Conservation (phyloP, 2,113 vertebrate genomes). For the Hippocampus comes region DNA sequence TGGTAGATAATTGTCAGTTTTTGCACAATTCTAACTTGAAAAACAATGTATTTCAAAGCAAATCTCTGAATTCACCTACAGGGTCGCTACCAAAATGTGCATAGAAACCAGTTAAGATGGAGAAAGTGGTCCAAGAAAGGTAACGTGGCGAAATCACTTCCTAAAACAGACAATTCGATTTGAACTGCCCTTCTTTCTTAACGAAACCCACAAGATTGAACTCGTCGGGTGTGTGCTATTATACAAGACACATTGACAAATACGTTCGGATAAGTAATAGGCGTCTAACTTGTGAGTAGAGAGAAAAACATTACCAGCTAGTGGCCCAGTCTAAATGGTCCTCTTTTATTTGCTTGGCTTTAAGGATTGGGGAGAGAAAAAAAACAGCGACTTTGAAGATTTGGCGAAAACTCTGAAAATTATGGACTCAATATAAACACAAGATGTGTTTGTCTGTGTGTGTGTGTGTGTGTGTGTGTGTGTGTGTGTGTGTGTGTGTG, state of each 20-base stretch:
- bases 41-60: no score
- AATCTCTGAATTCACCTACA: no score
- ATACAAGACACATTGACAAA: conserved; percentile 17
- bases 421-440: conserved; percentile 65
- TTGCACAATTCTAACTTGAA: no score
- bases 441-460: conserved; percentile 24
- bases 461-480: conserved; percentile 4
- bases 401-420: conserved; percentile 59
- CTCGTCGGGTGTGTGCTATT: conserved; percentile 28
- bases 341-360: conserved; percentile 65
- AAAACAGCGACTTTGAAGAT: conserved; percentile 72
- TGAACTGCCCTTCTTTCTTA: conserved; percentile 8
- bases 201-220: conserved; percentile 18
- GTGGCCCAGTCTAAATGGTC: conserved; percentile 4
- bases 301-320: conserved; percentile 48
- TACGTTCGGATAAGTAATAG: neutral
- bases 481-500: neutral
- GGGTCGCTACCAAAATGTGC: conserved; percentile 32
- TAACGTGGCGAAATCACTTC: neutral
- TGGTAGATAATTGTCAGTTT: no score
- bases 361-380: conserved; percentile 62
- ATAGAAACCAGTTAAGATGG: conserved; percentile 32
- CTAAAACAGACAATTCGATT: neutral
- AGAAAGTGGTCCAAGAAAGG: conserved; percentile 9
- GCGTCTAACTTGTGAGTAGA: neutral